These are phyloP conservation scores for Diuraphis noxia DNA, from an alignment of 1,140 invertebrate species.

Conservation along the genomic window DNA sequence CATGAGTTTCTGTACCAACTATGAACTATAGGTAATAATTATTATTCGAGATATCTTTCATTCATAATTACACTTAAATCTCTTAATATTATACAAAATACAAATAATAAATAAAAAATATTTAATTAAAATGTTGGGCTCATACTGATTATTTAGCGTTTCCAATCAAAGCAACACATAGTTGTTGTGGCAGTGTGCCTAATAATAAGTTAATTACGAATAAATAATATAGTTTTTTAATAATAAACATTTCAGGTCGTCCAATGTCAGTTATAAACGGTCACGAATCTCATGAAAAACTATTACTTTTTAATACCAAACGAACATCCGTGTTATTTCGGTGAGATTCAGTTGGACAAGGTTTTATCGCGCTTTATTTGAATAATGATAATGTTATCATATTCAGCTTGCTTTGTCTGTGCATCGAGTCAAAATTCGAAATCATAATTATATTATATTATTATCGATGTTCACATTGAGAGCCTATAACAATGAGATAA, in stretches of 20 bases:
- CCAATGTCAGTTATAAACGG: background rate
- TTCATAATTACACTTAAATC: background rate
- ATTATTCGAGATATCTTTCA: background rate
- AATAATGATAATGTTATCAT: background rate
- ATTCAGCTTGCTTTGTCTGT: background rate
- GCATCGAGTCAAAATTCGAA: background rate
- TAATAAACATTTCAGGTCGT: background rate
- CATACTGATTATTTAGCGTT: too few relatives aligned
- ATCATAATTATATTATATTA: background rate
- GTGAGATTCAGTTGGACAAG: background rate
- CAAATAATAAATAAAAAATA: background rate
- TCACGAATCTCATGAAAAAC: constrained; percentile 4
- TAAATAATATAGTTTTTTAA: background rate
- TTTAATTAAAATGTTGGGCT: background rate
- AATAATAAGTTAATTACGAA: background rate
- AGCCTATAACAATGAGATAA: background rate
- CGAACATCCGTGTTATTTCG: background rate
- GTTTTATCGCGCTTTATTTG: background rate
- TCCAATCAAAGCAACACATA: too few relatives aligned
- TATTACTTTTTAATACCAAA: background rate
- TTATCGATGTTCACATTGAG: background rate
- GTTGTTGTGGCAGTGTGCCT: too few relatives aligned
- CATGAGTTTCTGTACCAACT: background rate
- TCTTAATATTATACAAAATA: background rate
- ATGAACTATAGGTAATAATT: background rate